phyloP scores from a whole-genome alignment of 1,140 invertebrate genomes.

The Araneus ventricosus region DNA sequence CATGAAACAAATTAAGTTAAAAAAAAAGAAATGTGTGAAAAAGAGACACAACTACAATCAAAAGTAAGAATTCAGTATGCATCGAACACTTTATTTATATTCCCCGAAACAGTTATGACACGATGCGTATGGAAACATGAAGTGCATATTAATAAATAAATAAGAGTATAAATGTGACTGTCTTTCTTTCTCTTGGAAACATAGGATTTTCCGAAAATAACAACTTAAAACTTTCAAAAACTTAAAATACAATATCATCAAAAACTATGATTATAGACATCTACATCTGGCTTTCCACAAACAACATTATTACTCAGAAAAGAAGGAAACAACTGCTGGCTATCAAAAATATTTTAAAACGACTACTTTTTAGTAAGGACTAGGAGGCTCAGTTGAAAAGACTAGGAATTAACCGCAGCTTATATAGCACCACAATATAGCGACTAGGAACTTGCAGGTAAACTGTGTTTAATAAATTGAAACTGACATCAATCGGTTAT shows the following conservation, averaged over 20 bases:
- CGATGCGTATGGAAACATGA: neutral
- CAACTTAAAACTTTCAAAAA: neutral
- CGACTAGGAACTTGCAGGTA: neutral
- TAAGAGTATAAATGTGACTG: neutral
- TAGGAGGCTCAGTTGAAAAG: neutral
- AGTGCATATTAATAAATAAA: constrained; percentile 21
- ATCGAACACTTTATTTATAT: neutral
- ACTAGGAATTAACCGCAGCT: neutral
- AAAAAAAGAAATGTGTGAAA: neutral
- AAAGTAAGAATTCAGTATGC: neutral
- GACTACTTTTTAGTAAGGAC: neutral
- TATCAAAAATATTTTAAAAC: neutral
- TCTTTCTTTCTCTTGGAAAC: neutral
- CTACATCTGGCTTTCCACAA: no score
- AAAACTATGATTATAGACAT: no score
- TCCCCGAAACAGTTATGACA: neutral
- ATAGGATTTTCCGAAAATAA: neutral
- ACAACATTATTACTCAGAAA: neutral
- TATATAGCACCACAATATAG: neutral
- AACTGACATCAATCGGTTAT: no score
- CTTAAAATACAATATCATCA: no score
- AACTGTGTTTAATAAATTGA: no score
- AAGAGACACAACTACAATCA: neutral
- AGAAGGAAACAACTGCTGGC: neutral
- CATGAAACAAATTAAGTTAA: neutral